Evolutionary conservation across 92 coral and sea anemone genomes (phyloP).

Genomic region (Actinostola sp.): DNA sequence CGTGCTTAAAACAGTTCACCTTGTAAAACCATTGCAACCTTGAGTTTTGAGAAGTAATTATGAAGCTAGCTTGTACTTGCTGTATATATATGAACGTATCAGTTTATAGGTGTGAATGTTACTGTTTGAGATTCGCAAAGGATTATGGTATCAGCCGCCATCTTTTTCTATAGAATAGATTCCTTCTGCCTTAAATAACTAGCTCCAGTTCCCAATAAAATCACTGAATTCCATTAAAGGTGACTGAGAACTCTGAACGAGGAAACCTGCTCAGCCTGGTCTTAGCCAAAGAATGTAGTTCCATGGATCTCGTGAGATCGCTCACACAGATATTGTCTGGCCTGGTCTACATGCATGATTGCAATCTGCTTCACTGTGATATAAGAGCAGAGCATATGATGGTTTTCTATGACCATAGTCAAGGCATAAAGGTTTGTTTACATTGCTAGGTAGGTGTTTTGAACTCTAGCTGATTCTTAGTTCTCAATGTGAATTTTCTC

Average conservation of each 20-base stretch:
- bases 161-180: neutral
- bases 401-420: constrained; percentile 4
- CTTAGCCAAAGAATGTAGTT: neutral
- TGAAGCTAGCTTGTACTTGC: no score
- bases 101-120: no score
- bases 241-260: constrained; percentile 15
- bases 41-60: no score
- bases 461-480: no score
- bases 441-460: neutral
- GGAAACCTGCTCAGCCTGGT: constrained; percentile 13
- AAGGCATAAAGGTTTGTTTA: neutral
- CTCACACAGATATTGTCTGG: constrained; percentile 13
- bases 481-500: neutral
- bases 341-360: constrained; percentile 9
- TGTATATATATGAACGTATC: no score
- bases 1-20: no score
- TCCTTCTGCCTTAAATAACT: neutral
- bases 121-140: no score
- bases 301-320: constrained; percentile 4
- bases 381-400: constrained; percentile 22
- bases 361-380: constrained; percentile 19
- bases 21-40: no score
- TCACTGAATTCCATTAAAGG: neutral
- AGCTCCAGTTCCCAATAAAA: neutral
- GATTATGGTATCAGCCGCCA: no score